Evolutionary conservation across 1,140 invertebrate genomes (phyloP), one percentile per base, ranked within the genome.

Genomic region (Camponotus vicinus): DNA sequence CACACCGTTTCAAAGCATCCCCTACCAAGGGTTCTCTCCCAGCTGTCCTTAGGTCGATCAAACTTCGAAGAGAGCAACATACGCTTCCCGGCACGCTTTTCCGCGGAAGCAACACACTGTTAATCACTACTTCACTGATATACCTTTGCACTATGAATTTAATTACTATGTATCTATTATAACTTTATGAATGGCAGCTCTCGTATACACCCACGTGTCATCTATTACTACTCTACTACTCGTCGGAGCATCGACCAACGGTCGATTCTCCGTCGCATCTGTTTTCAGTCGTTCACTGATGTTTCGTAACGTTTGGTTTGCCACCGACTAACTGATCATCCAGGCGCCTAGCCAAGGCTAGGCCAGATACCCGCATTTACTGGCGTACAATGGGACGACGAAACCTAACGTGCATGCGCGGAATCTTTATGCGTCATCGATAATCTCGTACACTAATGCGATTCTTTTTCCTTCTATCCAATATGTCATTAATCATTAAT

Each of bases 41-140:
- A 76, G 63, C 78, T 88, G 89, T 90, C 63, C n/a, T 78, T 34
- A 21, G 71, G 27, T 57, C 45, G 83, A 90, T 91, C 77, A 73
- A 88, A 88, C 49, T 57, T 40, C 49, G 32, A 90, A 89, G 37
- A 67, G 71, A 70, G 49, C 86, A 90, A 90, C 89, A 91, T 91
- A 85, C 89, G 89, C 90, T 78, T 59, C 49, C 59, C 63, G 61
- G 57, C 67, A 52, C 70, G 21, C 21, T 75, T 63, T 71, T 59
- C 64, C 66, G 59, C 27, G 34, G 57, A 73, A 73, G 70, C 8
- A 27, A 59, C 49, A 15, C 18, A 52, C 49, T 18, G 3, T 37
- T 40, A 69, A 73, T 40, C 27, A 34, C 49, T 59, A 69, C 63
- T 9, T 61, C 9, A 45, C 40, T 57, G 11, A 61, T 45, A 27